These are phyloP conservation scores for Ennomos erosarius DNA, from an alignment of 2,888 invertebrate genomes.

Conservation along the genomic window DNA sequence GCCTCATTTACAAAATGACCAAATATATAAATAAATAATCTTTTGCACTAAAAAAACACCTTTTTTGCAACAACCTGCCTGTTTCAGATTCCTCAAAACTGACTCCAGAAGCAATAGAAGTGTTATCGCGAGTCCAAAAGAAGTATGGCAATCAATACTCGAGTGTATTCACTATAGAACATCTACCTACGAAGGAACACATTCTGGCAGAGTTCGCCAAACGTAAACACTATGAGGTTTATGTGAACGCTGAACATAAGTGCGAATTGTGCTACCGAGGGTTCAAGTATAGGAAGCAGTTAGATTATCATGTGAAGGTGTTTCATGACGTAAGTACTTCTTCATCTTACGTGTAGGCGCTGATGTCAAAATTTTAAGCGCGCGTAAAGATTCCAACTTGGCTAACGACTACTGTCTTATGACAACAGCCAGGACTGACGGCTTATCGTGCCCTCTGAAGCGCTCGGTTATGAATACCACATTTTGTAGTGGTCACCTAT, in stretches of 20 bases:
- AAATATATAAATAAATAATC: no score
- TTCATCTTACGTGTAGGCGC: no score
- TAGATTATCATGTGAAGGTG: slow-evolving; percentile 17
- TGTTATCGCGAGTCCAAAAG: slow-evolving; percentile 9
- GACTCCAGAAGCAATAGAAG: slow-evolving; percentile 2
- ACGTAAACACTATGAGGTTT: slow-evolving; percentile 6
- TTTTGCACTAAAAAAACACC: no score
- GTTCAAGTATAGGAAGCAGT: slow-evolving; percentile 18
- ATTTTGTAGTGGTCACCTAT: no score
- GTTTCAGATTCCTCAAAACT: not conserved
- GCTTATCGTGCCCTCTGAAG: no score
- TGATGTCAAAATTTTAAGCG: no score
- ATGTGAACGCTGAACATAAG: slow-evolving; percentile 1
- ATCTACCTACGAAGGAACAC: slow-evolving; percentile 9
- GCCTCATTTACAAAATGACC: no score
- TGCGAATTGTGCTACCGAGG: slow-evolving; percentile 21
- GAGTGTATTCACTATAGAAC: slow-evolving; percentile 13
- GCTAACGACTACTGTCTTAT: no score
- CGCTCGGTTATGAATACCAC: no score
- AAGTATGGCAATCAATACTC: slow-evolving; percentile 21
- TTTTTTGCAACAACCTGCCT: no score
- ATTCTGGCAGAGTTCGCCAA: slow-evolving; percentile 12
- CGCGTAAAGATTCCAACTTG: no score
- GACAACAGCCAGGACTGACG: no score
- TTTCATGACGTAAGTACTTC: slow-evolving; percentile 23